Conservation (phyloP, 2,113 vertebrate species). For the Cavia porcellus region DNA sequence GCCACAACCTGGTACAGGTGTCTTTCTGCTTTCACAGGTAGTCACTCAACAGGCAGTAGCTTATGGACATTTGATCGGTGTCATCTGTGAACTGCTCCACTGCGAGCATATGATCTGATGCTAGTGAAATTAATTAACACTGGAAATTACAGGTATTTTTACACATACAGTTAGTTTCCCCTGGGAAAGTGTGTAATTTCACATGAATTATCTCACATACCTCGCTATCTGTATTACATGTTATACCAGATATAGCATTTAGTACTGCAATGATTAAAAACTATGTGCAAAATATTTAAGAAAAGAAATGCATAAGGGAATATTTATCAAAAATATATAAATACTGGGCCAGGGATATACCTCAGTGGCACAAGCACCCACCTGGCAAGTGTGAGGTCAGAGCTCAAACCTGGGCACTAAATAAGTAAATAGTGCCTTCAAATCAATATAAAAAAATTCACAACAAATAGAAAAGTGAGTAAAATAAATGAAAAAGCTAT, state of each 20-base stretch:
- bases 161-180: neutral
- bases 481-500: neutral
- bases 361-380: too few species aligned
- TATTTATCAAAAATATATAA: neutral
- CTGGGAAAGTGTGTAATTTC: neutral
- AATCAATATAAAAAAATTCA: conserved; percentile 42
- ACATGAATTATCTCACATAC: neutral
- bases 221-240: neutral
- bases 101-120: too few species aligned
- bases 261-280: neutral
- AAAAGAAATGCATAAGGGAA: neutral
- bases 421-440: neutral
- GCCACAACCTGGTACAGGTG: neutral
- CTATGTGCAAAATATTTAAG: neutral
- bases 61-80: fast-evolving
- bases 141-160: neutral
- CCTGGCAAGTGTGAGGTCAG: too few species aligned
- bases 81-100: neutral
- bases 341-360: too few species aligned
- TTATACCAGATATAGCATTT: neutral
- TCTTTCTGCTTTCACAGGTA: neutral
- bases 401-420: too few species aligned
- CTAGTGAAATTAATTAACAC: neutral
- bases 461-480: neutral
- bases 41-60: too few species aligned